Evolutionary conservation across 2,113 vertebrate genomes (phyloP).

Genomic region (Phalacrocorax aristotelis): DNA sequence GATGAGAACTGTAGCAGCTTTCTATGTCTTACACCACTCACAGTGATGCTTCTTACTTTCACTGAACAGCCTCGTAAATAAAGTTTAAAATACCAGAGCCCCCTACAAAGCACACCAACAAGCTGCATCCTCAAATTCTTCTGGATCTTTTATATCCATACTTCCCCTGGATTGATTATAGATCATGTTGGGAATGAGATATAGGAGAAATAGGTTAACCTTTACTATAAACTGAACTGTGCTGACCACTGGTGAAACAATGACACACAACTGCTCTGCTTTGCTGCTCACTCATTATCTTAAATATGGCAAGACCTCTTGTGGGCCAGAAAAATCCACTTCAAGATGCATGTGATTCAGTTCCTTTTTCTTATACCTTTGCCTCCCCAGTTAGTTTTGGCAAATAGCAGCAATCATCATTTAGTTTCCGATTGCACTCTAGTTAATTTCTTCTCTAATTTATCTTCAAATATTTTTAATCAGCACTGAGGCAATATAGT

Average conservation of each 20-base stretch:
- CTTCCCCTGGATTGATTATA: neutral
- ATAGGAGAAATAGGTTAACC: neutral
- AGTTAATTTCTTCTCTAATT: neutral
- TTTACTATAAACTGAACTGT: neutral
- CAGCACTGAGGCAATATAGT: neutral
- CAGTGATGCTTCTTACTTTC: neutral
- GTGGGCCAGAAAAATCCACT: neutral
- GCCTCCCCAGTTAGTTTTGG: neutral
- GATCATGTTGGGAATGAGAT: neutral
- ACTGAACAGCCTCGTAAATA: neutral
- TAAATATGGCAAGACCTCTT: neutral
- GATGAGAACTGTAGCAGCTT: neutral
- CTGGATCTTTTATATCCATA: fast-evolving
- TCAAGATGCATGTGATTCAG: neutral
- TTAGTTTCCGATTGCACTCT: neutral
- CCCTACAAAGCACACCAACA: neutral
- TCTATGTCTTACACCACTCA: neutral
- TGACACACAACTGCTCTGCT: neutral
- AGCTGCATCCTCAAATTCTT: neutral
- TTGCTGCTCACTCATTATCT: neutral
- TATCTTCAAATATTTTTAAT: neutral
- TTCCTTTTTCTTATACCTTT: neutral
- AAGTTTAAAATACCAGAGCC: neutral
- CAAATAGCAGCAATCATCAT: neutral
- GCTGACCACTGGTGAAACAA: neutral